Conservation (phyloP, 2,888 invertebrate species). For the Drosophila buzzatii region DNA sequence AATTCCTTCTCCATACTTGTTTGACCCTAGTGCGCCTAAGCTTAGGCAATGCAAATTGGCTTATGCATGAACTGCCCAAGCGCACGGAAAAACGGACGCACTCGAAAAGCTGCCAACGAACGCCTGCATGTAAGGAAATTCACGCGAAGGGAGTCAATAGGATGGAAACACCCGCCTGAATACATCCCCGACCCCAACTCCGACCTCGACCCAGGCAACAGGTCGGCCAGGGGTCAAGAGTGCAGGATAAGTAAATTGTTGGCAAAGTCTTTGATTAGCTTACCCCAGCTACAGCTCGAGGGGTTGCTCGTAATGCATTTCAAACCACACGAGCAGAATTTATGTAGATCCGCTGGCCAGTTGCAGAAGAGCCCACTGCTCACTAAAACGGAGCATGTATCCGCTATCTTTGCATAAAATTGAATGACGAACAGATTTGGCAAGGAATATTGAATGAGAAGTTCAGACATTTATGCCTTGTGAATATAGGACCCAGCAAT, state of each 20-base stretch:
- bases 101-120: slow-evolving; percentile 16
- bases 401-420: slow-evolving; percentile 18
- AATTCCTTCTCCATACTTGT: slow-evolving; percentile 12
- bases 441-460: too few relatives aligned
- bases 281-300: slow-evolving; percentile 42
- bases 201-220: background rate
- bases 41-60: slow-evolving; percentile 77
- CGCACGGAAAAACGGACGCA: slow-evolving; percentile 41
- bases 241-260: slow-evolving; percentile 75
- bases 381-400: slow-evolving; percentile 16
- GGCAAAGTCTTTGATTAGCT: slow-evolving; percentile 78
- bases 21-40: slow-evolving; percentile 33
- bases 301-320: slow-evolving; percentile 68
- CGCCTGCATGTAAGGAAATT: slow-evolving; percentile 53
- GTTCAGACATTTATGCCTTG: too few relatives aligned
- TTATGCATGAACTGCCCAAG: slow-evolving; percentile 69
- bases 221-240: slow-evolving; percentile 27
- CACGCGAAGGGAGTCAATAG: slow-evolving; percentile 57
- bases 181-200: background rate
- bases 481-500: too few relatives aligned
- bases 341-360: slow-evolving; percentile 58
- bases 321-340: slow-evolving; percentile 77
- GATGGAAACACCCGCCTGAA: slow-evolving; percentile 47
- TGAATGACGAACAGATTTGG: background rate
- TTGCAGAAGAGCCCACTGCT: slow-evolving; percentile 3